These are phyloP conservation scores for Aphodius sticticus DNA, from an alignment of 2,888 invertebrate genomes.

Conservation along the genomic window DNA sequence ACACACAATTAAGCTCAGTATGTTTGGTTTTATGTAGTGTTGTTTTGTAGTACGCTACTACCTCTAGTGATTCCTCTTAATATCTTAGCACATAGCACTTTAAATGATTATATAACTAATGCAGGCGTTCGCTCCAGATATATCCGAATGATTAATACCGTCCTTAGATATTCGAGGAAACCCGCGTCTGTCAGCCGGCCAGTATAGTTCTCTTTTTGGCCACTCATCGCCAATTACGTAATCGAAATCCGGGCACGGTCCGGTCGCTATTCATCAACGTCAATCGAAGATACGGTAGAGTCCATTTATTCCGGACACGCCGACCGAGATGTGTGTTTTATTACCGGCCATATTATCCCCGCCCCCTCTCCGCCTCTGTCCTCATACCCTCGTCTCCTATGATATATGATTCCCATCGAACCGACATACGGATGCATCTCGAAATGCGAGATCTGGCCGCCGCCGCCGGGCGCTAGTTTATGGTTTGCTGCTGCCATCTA, in stretches of 20 bases:
- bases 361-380: neutral
- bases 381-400: slow-evolving; percentile 27
- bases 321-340: slow-evolving; percentile 36
- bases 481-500: neutral
- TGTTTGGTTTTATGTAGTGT: too few relatives aligned
- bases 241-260: slow-evolving; percentile 14
- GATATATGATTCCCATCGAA: slow-evolving; percentile 29
- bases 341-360: slow-evolving; percentile 34
- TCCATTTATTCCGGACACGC: slow-evolving; percentile 32
- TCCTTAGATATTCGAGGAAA: neutral
- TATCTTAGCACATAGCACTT: neutral
- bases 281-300: slow-evolving; percentile 27
- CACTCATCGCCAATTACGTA: slow-evolving; percentile 19
- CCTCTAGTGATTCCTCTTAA: too few relatives aligned
- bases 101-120: neutral
- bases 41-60: too few relatives aligned
- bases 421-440: slow-evolving; percentile 13
- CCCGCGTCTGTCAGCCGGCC: neutral
- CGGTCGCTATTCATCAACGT: slow-evolving; percentile 30
- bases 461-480: slow-evolving; percentile 8
- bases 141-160: neutral
- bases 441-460: neutral
- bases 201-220: neutral
- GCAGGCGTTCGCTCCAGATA: neutral
- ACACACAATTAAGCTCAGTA: too few relatives aligned